These are phyloP conservation scores for Pararge aegeria DNA, from an alignment of 1,140 invertebrate species.

Conservation along the genomic window DNA sequence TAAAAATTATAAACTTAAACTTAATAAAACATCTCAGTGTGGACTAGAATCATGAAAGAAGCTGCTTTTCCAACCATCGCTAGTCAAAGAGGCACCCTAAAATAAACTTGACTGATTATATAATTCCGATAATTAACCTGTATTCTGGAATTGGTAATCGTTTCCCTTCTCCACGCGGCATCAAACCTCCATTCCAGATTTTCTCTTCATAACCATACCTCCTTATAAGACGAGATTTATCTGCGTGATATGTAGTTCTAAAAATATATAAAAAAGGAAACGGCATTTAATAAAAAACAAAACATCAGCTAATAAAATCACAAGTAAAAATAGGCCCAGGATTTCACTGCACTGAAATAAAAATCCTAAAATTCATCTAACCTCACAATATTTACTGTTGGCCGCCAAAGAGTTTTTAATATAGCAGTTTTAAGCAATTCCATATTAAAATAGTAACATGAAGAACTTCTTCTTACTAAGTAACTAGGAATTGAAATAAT, in stretches of 20 bases:
- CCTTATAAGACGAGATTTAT: conserved; percentile 83
- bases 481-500: too few relatives aligned
- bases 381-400: conserved; percentile 59
- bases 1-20: too few relatives aligned
- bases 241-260: conserved; percentile 83
- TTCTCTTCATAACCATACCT: conserved; percentile 87
- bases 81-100: too few relatives aligned
- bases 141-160: conserved; percentile 85
- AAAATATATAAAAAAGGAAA: conserved; percentile 23
- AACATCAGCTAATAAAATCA: neutral
- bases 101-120: too few relatives aligned
- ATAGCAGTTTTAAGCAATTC: conserved; percentile 51
- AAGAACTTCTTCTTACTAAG: neutral
- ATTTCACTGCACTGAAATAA: too few relatives aligned
- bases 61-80: too few relatives aligned
- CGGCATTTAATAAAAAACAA: conserved; percentile 1
- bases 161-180: conserved; percentile 82
- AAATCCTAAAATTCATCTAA: too few relatives aligned
- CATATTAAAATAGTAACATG: conserved; percentile 33
- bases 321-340: too few relatives aligned
- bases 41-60: too few relatives aligned
- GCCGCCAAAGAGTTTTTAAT: conserved; percentile 56
- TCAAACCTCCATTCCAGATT: conserved; percentile 83
- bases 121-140: conserved; percentile 39
- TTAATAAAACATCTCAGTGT: too few relatives aligned